These are phyloP conservation scores for Diabrotica balteata DNA, from an alignment of 2,888 invertebrate genomes.

Conservation along the genomic window DNA sequence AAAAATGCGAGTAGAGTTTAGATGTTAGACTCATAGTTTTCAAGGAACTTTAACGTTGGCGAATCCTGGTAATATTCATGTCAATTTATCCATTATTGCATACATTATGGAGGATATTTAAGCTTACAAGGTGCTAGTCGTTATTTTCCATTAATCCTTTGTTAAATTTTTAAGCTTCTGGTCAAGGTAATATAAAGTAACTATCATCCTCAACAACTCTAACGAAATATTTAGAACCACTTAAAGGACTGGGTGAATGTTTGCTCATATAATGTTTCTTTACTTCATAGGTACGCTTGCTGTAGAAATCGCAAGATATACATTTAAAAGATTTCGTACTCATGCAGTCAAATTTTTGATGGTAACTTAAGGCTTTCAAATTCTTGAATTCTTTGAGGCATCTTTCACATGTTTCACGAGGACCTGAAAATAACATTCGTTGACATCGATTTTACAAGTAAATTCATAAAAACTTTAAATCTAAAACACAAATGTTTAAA, in stretches of 20 bases:
- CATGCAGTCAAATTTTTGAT: constrained; percentile 46
- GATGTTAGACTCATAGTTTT: no score
- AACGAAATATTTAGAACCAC: background rate
- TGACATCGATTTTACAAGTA: no score
- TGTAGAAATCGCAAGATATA: constrained; percentile 39
- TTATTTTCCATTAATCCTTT: no score
- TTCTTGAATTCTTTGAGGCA: constrained; percentile 38
- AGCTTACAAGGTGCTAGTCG: no score
- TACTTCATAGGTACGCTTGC: constrained; percentile 68
- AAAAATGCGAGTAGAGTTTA: no score
- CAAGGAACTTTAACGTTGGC: no score
- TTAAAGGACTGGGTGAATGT: constrained; percentile 56
- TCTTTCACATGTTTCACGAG: background rate
- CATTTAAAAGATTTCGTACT: constrained; percentile 46
- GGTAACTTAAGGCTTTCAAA: constrained; percentile 38
- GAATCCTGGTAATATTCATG: no score
- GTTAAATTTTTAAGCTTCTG: no score
- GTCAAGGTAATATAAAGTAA: no score
- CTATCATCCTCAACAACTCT: background rate
- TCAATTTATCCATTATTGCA: no score
- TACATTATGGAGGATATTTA: no score
- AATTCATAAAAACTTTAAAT: background rate
- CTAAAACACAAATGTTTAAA: no score
- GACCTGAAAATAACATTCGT: constrained; percentile 5
- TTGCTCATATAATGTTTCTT: constrained; percentile 78